Percentiles rank a stretch among this genome's conserved stretches.
Evolutionary conservation across 1,140 invertebrate species (phyloP).

Genomic region (Bursaphelenchus mucronatus): DNA sequence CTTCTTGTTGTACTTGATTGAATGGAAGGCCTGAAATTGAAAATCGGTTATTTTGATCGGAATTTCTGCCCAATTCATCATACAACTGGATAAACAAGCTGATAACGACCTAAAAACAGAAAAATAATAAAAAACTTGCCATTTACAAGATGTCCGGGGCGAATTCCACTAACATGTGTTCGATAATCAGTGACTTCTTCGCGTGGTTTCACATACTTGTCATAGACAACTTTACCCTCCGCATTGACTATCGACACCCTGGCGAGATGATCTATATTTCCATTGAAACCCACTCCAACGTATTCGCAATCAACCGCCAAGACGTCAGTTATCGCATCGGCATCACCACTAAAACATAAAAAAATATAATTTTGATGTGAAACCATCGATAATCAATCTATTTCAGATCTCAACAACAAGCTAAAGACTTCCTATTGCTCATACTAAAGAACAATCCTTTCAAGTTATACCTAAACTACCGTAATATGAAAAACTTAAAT

Average conservation of each 20-base stretch:
- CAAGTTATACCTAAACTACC: too few species aligned
- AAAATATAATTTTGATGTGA: too few species aligned
- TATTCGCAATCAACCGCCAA: slow-evolving; percentile 92
- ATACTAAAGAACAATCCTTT: too few species aligned
- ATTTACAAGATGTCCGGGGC: slow-evolving; percentile 70
- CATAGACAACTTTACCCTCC: slow-evolving; percentile 78
- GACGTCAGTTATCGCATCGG: slow-evolving; percentile 26
- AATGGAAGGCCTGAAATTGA: slow-evolving; percentile 67
- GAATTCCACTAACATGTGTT: slow-evolving; percentile 81
- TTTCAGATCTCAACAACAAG: too few species aligned
- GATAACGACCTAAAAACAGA: slow-evolving; percentile 20
- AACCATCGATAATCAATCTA: too few species aligned
- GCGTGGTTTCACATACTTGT: slow-evolving; percentile 80
- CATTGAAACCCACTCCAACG: slow-evolving; percentile 77
- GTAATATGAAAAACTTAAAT: too few species aligned
- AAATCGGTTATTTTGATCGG: slow-evolving; percentile 12
- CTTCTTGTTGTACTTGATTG: slow-evolving; percentile 74
- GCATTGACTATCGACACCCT: slow-evolving; percentile 85
- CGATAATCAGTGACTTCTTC: slow-evolving; percentile 77
- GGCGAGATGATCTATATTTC: slow-evolving; percentile 68
- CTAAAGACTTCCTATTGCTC: too few species aligned
- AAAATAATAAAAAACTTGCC: slow-evolving; percentile 46
- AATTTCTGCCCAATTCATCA: not conserved
- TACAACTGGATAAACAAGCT: too few species aligned
- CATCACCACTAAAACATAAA: too few species aligned